A percentile compares a stretch with the other conserved stretches of the same genome.
phyloP scores from a whole-genome alignment of 2,888 invertebrate species.

The Dendrolimus pini region DNA sequence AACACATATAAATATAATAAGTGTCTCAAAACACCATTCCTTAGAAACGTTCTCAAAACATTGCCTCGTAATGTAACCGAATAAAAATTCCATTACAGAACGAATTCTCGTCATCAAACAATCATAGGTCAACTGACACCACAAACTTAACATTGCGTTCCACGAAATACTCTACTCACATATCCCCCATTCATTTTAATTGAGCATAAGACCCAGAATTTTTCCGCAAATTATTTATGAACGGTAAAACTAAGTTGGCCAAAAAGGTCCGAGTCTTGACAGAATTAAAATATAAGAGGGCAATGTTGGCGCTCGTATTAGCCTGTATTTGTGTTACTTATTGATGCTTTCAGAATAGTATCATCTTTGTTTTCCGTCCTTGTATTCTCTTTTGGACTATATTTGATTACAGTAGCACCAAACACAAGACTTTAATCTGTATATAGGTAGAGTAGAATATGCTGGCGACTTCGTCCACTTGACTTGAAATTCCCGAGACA shows the following conservation, averaged over 20 bases:
- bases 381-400: too few relatives aligned
- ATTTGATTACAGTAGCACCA: too few relatives aligned
- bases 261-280: slow-evolving; percentile 12
- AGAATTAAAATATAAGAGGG: slow-evolving; percentile 37
- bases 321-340: slow-evolving; percentile 24
- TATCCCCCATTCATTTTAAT: neutral
- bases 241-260: slow-evolving; percentile 8
- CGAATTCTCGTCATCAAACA: neutral
- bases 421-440: too few relatives aligned
- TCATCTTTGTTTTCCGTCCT: neutral
- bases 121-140: neutral
- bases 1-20: too few relatives aligned
- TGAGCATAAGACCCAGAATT: neutral
- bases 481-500: too few relatives aligned
- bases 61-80: too few relatives aligned
- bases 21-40: too few relatives aligned
- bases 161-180: neutral
- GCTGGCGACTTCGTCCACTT: too few relatives aligned
- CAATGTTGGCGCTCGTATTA: slow-evolving; percentile 19
- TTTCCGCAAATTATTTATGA: neutral
- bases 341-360: slow-evolving; percentile 15
- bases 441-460: too few relatives aligned
- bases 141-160: slow-evolving; percentile 10
- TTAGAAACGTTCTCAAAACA: too few relatives aligned
- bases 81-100: neutral